Conservation (phyloP, 2,113 vertebrate genomes). For the Microcebus ravelobensis region DNA sequence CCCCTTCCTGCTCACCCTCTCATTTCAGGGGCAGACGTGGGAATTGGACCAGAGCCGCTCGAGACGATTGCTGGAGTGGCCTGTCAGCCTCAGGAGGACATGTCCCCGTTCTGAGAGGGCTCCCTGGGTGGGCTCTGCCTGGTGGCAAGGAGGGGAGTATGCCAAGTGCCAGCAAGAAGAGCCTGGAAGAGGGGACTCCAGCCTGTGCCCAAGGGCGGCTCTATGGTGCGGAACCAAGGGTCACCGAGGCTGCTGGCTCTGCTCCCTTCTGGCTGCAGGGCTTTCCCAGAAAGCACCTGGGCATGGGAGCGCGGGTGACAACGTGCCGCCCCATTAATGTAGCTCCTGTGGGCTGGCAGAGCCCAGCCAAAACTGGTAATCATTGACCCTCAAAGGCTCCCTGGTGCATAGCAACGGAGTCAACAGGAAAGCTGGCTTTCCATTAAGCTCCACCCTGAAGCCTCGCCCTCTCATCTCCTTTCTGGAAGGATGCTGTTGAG, state of each 20-base stretch:
- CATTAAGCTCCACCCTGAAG: neutral
- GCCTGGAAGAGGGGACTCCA: neutral
- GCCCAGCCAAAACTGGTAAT: slow-evolving; percentile 49
- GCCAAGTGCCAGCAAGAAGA: neutral
- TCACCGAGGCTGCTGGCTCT: neutral
- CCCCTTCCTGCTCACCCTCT: neutral
- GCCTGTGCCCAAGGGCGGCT: neutral
- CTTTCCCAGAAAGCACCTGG: slow-evolving; percentile 69
- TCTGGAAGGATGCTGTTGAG: neutral
- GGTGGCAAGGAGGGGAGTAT: neutral
- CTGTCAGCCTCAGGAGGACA: fast-evolving
- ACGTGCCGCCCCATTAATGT: slow-evolving; percentile 66
- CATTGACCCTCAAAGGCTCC: slow-evolving; percentile 58
- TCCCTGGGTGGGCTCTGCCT: neutral
- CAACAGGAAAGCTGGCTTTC: neutral
- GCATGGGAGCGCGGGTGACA: neutral
- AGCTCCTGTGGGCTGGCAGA: neutral
- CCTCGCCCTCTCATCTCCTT: slow-evolving; percentile 33
- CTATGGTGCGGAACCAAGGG: neutral
- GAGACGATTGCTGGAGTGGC: neutral
- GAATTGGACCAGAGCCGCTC: neutral
- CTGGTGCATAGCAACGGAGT: neutral
- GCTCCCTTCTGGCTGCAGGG: slow-evolving; percentile 46
- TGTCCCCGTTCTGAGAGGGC: neutral
- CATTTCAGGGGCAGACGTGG: neutral